Evolutionary conservation across 1,140 invertebrate species (phyloP), one percentile per base, ranked within the genome.

Genomic region (Bombus sibiricus): DNA sequence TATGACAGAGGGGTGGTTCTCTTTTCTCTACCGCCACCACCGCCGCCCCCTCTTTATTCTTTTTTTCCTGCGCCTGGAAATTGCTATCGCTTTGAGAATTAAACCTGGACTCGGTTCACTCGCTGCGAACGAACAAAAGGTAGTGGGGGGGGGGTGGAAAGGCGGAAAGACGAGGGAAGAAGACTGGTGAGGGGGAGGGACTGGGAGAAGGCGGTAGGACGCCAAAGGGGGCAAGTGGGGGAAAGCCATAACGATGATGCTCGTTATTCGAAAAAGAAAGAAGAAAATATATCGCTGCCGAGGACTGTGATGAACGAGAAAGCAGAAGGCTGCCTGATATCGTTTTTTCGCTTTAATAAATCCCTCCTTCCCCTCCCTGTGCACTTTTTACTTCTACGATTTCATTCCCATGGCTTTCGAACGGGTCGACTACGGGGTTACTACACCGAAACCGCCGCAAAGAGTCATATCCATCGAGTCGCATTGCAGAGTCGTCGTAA

Each of bases 61-160:
- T 74, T 71, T 73, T 81, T 82, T 73, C 80, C 82, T 82, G 75
- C 86, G 74, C 86, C 62, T 85, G 89, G 80, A 91, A 90, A 90
- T 90, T 90, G 88, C 88, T 89, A 85, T 90, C 89, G 83, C 86
- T 90, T 90, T 90, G 89, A 90, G 88, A 90, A 90, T 90, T 90
- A 90, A 90, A 90, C 86, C 81, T 88, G 82, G 83, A 81, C 76
- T 90, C 83, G 83, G 79, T 87, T 85, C 79, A 85, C 79, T 87
- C 89, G 82, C 86, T 74, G 57, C 80, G 86, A 87, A 83, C 85
- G 86, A 87, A 87, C 82, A 87, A 87, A 62, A 87, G 73, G 81
- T 71, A 68, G 85, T 15, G 32, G 75, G 47, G 13, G 62, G 13
- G 13, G 15, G 32, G 32, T 53, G 75, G 76, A 77, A 80, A 81